Evolutionary conservation across 1,140 invertebrate genomes (phyloP), one percentile per base, ranked within the genome.

Genomic region (Oryzaephilus surinamensis): DNA sequence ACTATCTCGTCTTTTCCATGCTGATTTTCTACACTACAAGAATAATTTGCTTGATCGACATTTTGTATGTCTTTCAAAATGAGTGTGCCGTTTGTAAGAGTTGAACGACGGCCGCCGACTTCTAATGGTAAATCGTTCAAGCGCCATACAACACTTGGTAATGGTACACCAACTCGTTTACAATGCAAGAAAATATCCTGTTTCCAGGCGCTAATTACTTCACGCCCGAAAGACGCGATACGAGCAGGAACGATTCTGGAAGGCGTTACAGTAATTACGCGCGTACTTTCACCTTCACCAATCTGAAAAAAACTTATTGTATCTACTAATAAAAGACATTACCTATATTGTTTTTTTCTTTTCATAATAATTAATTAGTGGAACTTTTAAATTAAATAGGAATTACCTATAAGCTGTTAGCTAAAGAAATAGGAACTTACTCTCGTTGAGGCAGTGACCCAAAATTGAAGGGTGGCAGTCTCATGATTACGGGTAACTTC

Each of bases 31-130:
- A 89, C 84, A 13, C 71, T 66, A 59, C 91, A 96, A 2, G 87
- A 82, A 57, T 93, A 94, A 66, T 93, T 91, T n/a, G 88, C 89
- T 54, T 81, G 80, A 60, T 88, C 84, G 13, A 72, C 73, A 50
- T 79, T 72, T 58, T 88, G 83, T 7, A 80, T 72, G 43, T 81
- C 75, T 57, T 75, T 74, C 24, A 89, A 81, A 33, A 79, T 70
- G 76, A 81, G 43, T 79, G 79, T 46, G 54, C 67, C 38, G 72
- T 73, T 21, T 77, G 70, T 6, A 73, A 78, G 43, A 77, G 77
- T 40, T 76, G 67, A 0, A 72, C 60, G 14, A 70, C 81, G 12
- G 73, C 72, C 62, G n/a, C 76, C 81, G 10, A 76, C 72, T 53
- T 84, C 81, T 30, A 84, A 65, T 21, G 72, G 63, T 28, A 75